Conservation (phyloP, 2,888 invertebrate species). For the Cephus pygmeus region DNA sequence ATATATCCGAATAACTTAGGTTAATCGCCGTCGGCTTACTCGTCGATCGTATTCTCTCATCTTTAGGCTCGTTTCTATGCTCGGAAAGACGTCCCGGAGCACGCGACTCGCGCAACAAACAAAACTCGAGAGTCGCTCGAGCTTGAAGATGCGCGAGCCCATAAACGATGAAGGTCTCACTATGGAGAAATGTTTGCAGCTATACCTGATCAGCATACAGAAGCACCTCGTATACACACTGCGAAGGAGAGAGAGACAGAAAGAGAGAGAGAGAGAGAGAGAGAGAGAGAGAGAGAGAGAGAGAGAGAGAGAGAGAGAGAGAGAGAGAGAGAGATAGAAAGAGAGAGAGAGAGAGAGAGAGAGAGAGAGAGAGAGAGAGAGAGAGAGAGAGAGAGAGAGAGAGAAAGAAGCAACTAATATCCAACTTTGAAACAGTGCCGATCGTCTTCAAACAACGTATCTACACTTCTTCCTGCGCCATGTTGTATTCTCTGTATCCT, state of each 20-base stretch:
- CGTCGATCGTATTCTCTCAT: neutral
- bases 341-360: no score
- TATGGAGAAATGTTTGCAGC: constrained; percentile 26
- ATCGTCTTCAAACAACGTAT: neutral
- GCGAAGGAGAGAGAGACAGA: neutral
- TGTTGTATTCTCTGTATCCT: neutral
- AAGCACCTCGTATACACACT: neutral
- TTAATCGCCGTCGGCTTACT: neutral
- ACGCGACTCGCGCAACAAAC: neutral
- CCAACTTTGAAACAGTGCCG: neutral
- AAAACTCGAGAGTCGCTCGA: neutral
- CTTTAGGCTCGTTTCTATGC: neutral
- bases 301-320: no score
- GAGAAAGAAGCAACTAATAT: neutral
- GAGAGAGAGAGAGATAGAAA: no score
- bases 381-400: no score
- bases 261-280: no score
- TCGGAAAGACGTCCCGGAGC: neutral
- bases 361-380: neutral
- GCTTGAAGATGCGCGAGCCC: constrained; percentile 13
- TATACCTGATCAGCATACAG: constrained; percentile 21
- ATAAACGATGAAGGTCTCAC: constrained; percentile 20
- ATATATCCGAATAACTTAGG: neutral
- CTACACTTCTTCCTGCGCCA: neutral
- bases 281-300: neutral